These are phyloP conservation scores for Phalacrocorax brasilianus DNA, from an alignment of 2,113 vertebrate species.

Conservation along the genomic window DNA sequence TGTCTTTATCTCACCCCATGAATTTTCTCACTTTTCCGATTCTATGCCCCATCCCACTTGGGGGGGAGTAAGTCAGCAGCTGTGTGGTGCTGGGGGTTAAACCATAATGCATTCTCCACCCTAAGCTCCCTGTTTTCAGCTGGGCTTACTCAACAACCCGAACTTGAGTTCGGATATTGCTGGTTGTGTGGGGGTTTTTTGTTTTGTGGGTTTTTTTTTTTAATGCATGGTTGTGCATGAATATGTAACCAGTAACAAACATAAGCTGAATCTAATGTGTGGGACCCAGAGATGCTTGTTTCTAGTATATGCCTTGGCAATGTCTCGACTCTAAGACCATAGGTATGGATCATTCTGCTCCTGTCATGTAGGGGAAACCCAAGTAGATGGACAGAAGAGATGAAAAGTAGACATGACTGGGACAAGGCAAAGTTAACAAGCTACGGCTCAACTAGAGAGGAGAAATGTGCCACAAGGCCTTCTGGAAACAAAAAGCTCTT, in stretches of 20 bases:
- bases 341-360: background rate
- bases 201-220: background rate
- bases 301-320: background rate
- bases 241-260: background rate
- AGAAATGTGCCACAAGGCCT: background rate
- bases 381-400: background rate
- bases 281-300: background rate
- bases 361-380: background rate
- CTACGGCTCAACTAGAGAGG: background rate
- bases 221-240: rapidly evolving
- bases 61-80: too few relatives aligned
- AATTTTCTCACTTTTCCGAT: too few relatives aligned
- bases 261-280: background rate
- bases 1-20: too few relatives aligned
- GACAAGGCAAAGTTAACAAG: too few relatives aligned
- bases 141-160: background rate
- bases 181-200: too few relatives aligned
- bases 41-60: too few relatives aligned
- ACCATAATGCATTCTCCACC: background rate
- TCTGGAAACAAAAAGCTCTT: background rate
- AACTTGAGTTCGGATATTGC: background rate
- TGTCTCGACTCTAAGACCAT: background rate
- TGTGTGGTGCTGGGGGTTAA: too few relatives aligned
- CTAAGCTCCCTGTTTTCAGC: background rate
- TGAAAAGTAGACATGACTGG: background rate